These are phyloP conservation scores for Dendronephthya gigantea DNA, from an alignment of 64 coral and sea anemone species.

Conservation along the genomic window DNA sequence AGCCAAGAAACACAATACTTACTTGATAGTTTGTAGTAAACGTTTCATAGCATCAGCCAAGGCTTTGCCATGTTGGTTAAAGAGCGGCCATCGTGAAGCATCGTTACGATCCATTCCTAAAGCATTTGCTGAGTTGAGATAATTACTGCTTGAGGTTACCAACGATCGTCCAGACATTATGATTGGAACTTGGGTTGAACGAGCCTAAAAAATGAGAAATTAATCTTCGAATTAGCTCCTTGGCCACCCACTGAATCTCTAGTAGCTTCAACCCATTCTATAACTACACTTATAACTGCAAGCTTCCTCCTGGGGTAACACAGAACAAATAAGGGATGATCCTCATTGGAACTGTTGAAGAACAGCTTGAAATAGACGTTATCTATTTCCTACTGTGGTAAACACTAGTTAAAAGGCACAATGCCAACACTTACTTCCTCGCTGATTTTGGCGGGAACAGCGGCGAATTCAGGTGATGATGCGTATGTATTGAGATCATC, in stretches of 20 bases:
- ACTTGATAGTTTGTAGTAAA: conserved; percentile 89
- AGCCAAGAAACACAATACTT: too few species aligned
- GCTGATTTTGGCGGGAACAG: conserved; percentile 85
- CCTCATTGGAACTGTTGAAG: too few species aligned
- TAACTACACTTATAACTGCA: too few species aligned
- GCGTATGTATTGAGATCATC: conserved; percentile 82
- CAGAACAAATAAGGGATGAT: too few species aligned
- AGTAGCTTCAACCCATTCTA: too few species aligned
- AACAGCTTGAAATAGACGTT: too few species aligned
- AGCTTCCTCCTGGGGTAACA: too few species aligned
- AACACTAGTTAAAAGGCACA: too few species aligned
- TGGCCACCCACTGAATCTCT: too few species aligned
- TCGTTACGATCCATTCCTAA: conserved; percentile 69
- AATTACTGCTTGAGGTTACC: conserved; percentile 75
- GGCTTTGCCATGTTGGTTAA: conserved; percentile 70
- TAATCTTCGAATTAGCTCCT: too few species aligned
- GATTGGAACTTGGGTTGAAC: conserved; percentile 88
- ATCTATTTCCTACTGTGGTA: too few species aligned
- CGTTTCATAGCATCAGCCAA: conserved; percentile 93
- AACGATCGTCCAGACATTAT: conserved; percentile 94
- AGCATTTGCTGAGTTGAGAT: conserved; percentile 73
- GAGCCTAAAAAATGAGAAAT: conserved; percentile 39
- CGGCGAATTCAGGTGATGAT: conserved; percentile 86
- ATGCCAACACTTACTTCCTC: conserved; percentile 82
- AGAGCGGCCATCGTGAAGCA: conserved; percentile 46